A percentile compares a stretch with the other conserved stretches of the same genome.
phyloP scores from a whole-genome alignment of 2,888 invertebrate genomes.

The Stenurella melanura region DNA sequence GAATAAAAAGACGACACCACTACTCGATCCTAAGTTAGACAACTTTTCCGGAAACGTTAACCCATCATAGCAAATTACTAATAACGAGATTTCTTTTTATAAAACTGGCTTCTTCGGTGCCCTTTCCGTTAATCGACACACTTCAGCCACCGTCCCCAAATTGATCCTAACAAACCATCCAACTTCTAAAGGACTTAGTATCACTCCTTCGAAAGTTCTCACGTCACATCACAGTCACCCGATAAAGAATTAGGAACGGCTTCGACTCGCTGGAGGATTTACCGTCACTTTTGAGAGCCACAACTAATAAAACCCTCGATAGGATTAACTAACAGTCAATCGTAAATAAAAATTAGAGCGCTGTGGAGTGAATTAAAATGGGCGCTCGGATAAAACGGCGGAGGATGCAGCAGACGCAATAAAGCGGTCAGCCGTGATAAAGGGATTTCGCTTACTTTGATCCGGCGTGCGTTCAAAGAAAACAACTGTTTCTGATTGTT shows the following conservation, averaged over 20 bases:
- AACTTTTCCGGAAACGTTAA: neutral
- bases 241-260: neutral
- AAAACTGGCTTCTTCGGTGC: neutral
- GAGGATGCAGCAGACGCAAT: neutral
- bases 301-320: neutral
- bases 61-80: neutral
- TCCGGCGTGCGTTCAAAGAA: neutral
- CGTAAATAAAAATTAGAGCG: neutral
- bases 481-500: constrained; percentile 4
- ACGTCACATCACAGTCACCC: neutral
- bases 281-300: neutral
- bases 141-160: neutral
- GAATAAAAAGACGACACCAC: neutral
- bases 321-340: neutral
- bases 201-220: neutral
- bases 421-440: neutral
- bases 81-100: neutral
- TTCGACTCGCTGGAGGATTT: neutral
- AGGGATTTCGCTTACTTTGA: neutral
- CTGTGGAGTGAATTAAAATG: neutral
- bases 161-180: neutral
- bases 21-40: neutral
- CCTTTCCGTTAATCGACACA: neutral
- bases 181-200: constrained; percentile 1
- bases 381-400: neutral